phyloP scores from a whole-genome alignment of 2,797 vertebrate species.

The Peromyscus eremicus region DNA sequence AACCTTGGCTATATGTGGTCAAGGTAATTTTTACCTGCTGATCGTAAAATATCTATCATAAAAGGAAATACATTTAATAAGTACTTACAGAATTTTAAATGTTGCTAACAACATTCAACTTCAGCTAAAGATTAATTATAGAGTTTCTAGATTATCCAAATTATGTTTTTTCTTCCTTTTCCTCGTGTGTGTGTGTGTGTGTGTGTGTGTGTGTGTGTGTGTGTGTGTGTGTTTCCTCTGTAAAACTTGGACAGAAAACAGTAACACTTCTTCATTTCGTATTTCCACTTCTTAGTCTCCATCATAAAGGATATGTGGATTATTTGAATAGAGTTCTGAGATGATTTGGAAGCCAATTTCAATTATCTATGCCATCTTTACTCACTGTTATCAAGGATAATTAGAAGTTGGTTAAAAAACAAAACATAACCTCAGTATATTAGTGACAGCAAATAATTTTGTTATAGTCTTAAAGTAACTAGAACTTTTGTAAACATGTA shows the following conservation, averaged over 20 bases:
- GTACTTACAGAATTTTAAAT: conserved; percentile 33
- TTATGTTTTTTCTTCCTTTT: conserved; percentile 34
- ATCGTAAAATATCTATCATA: conserved; percentile 57
- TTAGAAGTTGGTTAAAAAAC: conserved; percentile 20
- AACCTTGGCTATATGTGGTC: conserved; percentile 45
- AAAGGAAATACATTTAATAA: conserved; percentile 67
- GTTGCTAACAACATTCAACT: conserved; percentile 41
- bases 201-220: not conserved
- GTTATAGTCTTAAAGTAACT: conserved; percentile 2
- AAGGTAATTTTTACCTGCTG: conserved; percentile 66
- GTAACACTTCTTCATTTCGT: not conserved
- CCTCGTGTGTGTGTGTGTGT: not conserved
- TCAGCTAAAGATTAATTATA: conserved; percentile 37
- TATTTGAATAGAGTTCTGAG: not conserved
- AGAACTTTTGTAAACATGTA: not conserved
- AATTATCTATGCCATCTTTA: not conserved
- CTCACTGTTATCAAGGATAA: conserved; percentile 28
- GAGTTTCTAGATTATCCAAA: conserved; percentile 55
- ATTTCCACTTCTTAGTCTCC: conserved; percentile 14
- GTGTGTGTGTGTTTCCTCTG: not conserved
- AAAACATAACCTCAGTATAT: conserved; percentile 24
- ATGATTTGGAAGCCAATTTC: conserved; percentile 8
- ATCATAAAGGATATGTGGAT: conserved; percentile 23
- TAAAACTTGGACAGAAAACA: not conserved
- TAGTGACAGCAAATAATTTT: conserved; percentile 38